Evolutionary conservation across 1,140 invertebrate genomes (phyloP).

Genomic region (Caenorhabditis inopinata): DNA sequence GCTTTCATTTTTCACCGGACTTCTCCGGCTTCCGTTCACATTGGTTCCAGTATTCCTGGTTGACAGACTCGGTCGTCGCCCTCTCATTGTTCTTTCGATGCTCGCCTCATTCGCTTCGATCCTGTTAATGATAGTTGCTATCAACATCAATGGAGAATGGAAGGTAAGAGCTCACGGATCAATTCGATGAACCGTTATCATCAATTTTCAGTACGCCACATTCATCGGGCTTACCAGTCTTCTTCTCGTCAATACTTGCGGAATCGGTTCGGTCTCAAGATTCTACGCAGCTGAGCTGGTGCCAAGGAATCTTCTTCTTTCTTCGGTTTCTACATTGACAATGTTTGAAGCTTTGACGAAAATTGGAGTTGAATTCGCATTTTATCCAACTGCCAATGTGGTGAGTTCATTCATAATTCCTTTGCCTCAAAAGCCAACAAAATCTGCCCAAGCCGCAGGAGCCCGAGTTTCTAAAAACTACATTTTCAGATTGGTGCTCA

Average conservation of each 20-base stretch:
- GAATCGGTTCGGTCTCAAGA: constrained; percentile 50
- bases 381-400: constrained; percentile 52
- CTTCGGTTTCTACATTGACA: constrained; percentile 47
- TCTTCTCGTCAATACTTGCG: constrained; percentile 50
- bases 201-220: constrained; percentile 43
- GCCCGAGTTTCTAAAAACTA: background rate
- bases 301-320: constrained; percentile 47
- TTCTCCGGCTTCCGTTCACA: constrained; percentile 50
- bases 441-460: too few species aligned
- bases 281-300: constrained; percentile 54
- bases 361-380: constrained; percentile 50
- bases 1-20: constrained; percentile 34
- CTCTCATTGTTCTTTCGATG: constrained; percentile 44
- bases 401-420: background rate
- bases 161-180: constrained; percentile 38
- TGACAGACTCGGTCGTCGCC: constrained; percentile 49
- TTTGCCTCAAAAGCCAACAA: too few species aligned
- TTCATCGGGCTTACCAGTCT: constrained; percentile 45
- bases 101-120: constrained; percentile 44
- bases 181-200: background rate
- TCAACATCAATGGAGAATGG: constrained; percentile 40
- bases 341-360: constrained; percentile 51
- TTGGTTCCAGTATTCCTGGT: constrained; percentile 50
- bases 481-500: constrained; percentile 42
- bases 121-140: constrained; percentile 40